Evolutionary conservation across 2,888 invertebrate genomes (phyloP).

Genomic region (Matsumyia berberina): DNA sequence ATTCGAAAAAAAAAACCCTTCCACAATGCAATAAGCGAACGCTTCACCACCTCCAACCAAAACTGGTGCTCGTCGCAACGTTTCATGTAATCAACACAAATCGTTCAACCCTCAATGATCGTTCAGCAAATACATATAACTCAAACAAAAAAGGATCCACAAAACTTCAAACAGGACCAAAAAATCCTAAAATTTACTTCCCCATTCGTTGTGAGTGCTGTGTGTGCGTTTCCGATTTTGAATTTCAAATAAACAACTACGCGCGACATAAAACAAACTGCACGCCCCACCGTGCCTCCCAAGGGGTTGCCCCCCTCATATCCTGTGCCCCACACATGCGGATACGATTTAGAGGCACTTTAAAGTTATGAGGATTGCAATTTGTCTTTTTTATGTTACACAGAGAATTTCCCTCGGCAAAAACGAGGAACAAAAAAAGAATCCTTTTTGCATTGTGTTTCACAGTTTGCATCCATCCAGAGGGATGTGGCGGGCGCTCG

Average conservation of each 20-base stretch:
- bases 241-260: slow-evolving; percentile 69
- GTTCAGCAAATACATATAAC: slow-evolving; percentile 6
- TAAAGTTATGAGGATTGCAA: slow-evolving; percentile 72
- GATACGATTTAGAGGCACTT: slow-evolving; percentile 71
- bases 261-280: slow-evolving; percentile 64
- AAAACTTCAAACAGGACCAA: slow-evolving; percentile 29
- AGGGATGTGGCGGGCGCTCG: slow-evolving; percentile 22
- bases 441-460: slow-evolving; percentile 51
- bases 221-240: slow-evolving; percentile 58
- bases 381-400: slow-evolving; percentile 66
- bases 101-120: slow-evolving; percentile 30
- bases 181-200: slow-evolving; percentile 52
- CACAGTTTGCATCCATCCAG: slow-evolving; percentile 10
- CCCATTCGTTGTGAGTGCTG: neutral
- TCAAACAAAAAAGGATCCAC: neutral
- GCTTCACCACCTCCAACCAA: slow-evolving; percentile 38
- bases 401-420: slow-evolving; percentile 41
- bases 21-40: slow-evolving; percentile 14
- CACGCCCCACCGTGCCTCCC: no score
- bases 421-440: slow-evolving; percentile 24
- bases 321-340: slow-evolving; percentile 42
- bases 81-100: slow-evolving; percentile 34
- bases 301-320: slow-evolving; percentile 11
- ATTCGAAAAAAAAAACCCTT: neutral
- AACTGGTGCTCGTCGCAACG: slow-evolving; percentile 12